Conservation (phyloP, 2,113 vertebrate species). For the Pogonocichla stellata region DNA sequence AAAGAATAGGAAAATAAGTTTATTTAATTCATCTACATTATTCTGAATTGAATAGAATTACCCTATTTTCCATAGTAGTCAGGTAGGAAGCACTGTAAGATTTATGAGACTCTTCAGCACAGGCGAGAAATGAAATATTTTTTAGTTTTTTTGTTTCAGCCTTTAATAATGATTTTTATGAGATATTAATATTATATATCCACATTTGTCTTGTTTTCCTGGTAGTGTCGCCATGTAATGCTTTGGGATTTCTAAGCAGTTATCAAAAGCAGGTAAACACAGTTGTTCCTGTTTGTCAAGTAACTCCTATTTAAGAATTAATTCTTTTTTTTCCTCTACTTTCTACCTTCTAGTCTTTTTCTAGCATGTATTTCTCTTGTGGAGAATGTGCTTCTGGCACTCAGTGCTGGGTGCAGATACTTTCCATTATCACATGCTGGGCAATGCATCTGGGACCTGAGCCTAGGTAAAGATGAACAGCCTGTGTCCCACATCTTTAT, state of each 20-base stretch:
- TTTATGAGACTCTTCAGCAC: neutral
- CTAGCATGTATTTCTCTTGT: neutral
- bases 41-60: neutral
- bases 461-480: neutral
- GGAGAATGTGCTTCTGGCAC: neutral
- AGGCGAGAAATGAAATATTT: neutral
- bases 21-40: neutral
- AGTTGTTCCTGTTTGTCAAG: neutral
- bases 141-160: neutral
- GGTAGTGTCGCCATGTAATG: neutral
- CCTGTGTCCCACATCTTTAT: neutral
- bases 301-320: neutral
- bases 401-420: neutral
- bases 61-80: neutral
- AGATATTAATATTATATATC: neutral
- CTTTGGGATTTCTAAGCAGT: neutral
- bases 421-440: neutral
- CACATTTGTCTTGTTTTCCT: neutral
- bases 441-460: neutral
- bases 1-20: neutral
- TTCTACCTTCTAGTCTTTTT: neutral
- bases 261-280: neutral
- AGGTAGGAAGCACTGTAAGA: neutral
- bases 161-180: neutral
- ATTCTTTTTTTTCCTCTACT: neutral